Percentiles rank a stretch among this genome's conserved stretches.
phyloP scores from a whole-genome alignment of 2,113 vertebrate genomes.

The Myiozetetes cayanensis region DNA sequence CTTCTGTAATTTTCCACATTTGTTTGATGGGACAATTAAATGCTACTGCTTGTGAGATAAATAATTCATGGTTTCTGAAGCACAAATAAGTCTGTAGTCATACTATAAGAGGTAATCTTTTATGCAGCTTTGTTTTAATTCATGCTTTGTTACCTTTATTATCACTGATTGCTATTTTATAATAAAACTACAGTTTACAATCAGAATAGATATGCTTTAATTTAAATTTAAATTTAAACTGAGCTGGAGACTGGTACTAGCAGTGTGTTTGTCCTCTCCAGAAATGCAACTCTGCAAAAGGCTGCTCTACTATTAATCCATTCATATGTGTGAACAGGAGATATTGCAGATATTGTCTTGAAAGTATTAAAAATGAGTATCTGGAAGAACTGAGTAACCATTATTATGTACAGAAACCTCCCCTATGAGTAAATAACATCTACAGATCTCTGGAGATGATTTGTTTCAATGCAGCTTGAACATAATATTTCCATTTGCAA shows the following conservation, averaged over 20 bases:
- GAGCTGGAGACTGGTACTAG: not conserved
- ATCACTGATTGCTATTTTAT: not conserved
- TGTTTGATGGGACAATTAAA: not conserved
- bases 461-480: slow-evolving; percentile 1
- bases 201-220: not conserved
- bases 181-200: not conserved
- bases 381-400: not conserved
- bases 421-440: not conserved
- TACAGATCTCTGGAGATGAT: slow-evolving; percentile 7
- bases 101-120: not conserved
- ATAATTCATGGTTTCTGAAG: not conserved
- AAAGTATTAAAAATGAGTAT: not conserved
- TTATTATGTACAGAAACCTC: not conserved
- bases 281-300: not conserved
- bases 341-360: not conserved
- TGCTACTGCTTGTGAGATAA: not conserved
- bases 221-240: not conserved
- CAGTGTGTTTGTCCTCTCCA: not conserved
- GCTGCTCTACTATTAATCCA: not conserved
- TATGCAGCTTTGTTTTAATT: not conserved
- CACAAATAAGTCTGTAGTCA: not conserved
- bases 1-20: not conserved
- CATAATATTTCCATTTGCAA: slow-evolving; percentile 16
- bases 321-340: not conserved
- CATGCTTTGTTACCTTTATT: not conserved